A percentile compares a stretch with the other conserved stretches of the same genome.
Conservation (phyloP, 2,113 vertebrate species). For the Triplophysa siluroides region DNA sequence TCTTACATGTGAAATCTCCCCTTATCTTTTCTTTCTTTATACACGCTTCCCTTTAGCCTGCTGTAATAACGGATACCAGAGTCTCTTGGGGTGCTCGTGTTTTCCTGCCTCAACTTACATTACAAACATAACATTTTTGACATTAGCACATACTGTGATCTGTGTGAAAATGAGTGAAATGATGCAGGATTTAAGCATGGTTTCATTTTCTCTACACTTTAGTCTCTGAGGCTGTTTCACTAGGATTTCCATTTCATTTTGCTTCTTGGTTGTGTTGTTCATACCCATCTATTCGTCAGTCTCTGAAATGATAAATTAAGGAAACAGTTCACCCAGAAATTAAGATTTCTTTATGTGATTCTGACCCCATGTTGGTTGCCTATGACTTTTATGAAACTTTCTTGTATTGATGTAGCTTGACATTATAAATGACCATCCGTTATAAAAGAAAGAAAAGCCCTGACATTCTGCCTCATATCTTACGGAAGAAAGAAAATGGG, state of each 20-base stretch:
- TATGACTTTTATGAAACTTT: too few relatives aligned
- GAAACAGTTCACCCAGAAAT: background rate
- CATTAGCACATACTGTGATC: too few relatives aligned
- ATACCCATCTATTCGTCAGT: too few relatives aligned
- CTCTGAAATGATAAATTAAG: background rate
- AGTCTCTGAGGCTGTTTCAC: too few relatives aligned
- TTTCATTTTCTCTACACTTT: too few relatives aligned
- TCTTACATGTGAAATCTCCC: background rate
- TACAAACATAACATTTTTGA: too few relatives aligned
- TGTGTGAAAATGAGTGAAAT: too few relatives aligned
- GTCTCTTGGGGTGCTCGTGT: slow-evolving; percentile 40
- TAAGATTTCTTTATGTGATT: background rate
- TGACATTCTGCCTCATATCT: background rate
- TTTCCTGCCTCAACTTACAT: slow-evolving; percentile 31
- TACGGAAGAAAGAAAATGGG: background rate
- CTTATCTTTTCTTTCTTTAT: background rate
- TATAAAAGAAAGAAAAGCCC: background rate
- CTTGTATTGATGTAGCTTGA: too few relatives aligned
- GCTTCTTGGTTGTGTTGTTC: too few relatives aligned
- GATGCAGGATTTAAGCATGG: too few relatives aligned
- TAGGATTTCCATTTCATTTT: too few relatives aligned
- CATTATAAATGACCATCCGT: background rate
- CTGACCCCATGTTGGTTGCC: too few relatives aligned
- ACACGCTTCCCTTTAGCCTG: slow-evolving; percentile 16
- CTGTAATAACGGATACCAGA: slow-evolving; percentile 42